These are phyloP conservation scores for Norana najaformis DNA, from an alignment of 2,888 invertebrate species.

Conservation along the genomic window DNA sequence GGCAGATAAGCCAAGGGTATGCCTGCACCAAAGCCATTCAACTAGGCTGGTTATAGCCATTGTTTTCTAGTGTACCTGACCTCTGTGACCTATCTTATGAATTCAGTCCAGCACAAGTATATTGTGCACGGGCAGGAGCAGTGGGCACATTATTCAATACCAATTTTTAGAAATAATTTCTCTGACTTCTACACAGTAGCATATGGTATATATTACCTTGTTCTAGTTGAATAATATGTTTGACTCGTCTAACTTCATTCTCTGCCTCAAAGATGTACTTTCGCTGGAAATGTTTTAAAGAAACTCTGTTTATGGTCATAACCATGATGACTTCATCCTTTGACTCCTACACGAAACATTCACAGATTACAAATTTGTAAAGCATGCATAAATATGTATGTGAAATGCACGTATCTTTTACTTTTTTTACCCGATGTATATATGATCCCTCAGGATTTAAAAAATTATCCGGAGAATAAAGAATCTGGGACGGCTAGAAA, in stretches of 20 bases:
- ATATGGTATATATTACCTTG: constrained; percentile 15
- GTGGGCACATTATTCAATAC: background rate
- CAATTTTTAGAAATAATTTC: background rate
- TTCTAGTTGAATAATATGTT: constrained; percentile 21
- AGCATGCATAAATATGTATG: background rate
- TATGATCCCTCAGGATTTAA: no score
- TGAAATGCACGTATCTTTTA: background rate
- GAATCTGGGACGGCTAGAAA: no score
- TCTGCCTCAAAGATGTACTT: constrained; percentile 28
- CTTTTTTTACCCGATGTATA: no score
- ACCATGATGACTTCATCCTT: constrained; percentile 24
- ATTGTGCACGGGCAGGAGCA: background rate
- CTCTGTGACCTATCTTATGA: background rate
- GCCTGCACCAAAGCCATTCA: no score
- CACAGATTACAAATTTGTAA: background rate
- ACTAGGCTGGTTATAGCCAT: no score
- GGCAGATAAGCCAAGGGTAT: no score
- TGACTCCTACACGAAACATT: constrained; percentile 15
- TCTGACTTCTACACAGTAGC: background rate
- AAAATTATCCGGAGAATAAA: no score
- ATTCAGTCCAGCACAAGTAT: background rate
- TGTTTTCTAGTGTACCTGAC: no score
- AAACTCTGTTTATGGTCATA: constrained; percentile 29
- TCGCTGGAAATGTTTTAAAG: constrained; percentile 24
- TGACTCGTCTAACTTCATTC: constrained; percentile 10